These are phyloP conservation scores for Pteronotus mesoamericanus DNA, from an alignment of 2,797 vertebrate genomes.

Conservation along the genomic window DNA sequence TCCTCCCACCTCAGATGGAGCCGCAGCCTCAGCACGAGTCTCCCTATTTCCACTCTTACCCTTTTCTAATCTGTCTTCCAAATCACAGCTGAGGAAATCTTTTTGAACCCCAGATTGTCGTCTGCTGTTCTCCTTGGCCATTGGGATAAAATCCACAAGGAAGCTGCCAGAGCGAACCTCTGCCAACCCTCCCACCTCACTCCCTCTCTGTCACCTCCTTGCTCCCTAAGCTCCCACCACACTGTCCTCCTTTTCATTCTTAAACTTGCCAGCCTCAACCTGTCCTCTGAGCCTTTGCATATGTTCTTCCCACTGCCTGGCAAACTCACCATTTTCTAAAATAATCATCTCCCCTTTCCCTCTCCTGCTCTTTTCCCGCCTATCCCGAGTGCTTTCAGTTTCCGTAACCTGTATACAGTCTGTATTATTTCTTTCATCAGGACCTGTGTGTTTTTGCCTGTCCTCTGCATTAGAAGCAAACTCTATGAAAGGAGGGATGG, in stretches of 20 bases:
- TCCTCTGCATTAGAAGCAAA: background rate
- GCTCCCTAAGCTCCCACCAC: background rate
- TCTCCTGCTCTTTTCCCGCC: no score
- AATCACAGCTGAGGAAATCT: background rate
- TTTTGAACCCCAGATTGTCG: background rate
- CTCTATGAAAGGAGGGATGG: background rate
- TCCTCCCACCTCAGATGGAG: background rate
- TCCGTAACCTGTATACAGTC: background rate
- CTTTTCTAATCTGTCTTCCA: background rate
- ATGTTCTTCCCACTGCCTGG: background rate
- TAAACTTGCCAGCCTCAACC: background rate
- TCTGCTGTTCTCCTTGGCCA: background rate
- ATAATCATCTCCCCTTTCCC: background rate
- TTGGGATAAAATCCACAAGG: background rate
- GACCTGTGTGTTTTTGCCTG: background rate
- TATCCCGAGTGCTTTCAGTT: background rate
- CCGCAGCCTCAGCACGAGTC: background rate
- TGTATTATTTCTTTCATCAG: background rate
- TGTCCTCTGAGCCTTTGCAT: background rate
- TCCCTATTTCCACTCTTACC: background rate
- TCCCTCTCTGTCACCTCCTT: rapidly evolving
- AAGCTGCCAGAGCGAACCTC: background rate
- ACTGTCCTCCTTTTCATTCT: no score
- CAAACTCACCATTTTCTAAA: background rate
- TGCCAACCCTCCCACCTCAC: rapidly evolving